Base-by-base conservation (phyloP, 2,113 vertebrate species). In the Corythornis madagascariensis region DNA sequence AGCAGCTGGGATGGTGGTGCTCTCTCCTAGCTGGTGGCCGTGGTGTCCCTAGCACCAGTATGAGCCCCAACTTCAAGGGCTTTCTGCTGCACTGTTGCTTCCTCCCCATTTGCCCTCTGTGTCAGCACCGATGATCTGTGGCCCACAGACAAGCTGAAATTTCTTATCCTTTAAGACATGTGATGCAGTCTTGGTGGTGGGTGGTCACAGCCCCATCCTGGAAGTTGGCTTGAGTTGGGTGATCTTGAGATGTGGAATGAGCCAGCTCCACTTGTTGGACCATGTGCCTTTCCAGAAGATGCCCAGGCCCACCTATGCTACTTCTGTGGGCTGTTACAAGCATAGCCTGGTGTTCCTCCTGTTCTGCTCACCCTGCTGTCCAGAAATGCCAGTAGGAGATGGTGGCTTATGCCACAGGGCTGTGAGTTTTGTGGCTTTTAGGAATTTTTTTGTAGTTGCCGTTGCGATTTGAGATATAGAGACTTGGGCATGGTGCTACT, bases 361-460 rank as follows among this genome's bases (percentile, higher is more conserved):
- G 28, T 20, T 87, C 33, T 69, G 15, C 53, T 91, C 2, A 2
- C 17, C 31, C 60, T 1, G 0, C 74, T 67, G 48, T 17, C 18
- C 10, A 1, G 17, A 60, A n/a, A 48, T 20, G 14, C 29, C 5
- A 29, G 19, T 20, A 52, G 74, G 31, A 93, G 25, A 18, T 0
- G 0, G 8, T 38, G 18, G 14, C 20, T 19, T 3, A 5, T 65
- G 64, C 19, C 17, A 1, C 0, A 2, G 43, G 9, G 7, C 24
- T 85, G 53, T 26, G 70, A 82, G 31, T 53, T 88, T 35, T 69
- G 18, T 69, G 77, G 35, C 35, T 72, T 82, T 26, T 33, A 29
- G 29, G 57, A 26, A 61, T 10, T 42, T 85, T 57, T 29, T n/a
- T 85, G 63, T 69, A 50, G 21, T 86, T 70, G 29, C 45, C 70